These are phyloP conservation scores for Thereva unica DNA, from an alignment of 2,888 invertebrate genomes.

Conservation along the genomic window DNA sequence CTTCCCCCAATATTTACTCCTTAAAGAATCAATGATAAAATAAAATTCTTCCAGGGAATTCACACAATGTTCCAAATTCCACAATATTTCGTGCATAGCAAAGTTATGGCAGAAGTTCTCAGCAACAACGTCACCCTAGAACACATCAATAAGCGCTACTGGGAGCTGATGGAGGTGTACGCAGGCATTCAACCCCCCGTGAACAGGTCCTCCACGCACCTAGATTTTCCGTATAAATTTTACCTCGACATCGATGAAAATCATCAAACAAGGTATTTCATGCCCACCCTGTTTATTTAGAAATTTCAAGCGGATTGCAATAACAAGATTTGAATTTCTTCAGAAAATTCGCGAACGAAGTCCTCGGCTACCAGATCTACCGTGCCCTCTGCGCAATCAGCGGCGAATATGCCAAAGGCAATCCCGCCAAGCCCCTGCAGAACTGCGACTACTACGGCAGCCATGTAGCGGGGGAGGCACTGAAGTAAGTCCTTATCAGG, in stretches of 20 bases:
- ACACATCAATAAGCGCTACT: slow-evolving; percentile 66
- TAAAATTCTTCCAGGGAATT: slow-evolving; percentile 60
- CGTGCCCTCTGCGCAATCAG: slow-evolving; percentile 67
- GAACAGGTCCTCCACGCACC: slow-evolving; percentile 64
- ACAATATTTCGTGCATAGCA: slow-evolving; percentile 68
- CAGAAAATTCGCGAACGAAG: slow-evolving; percentile 73
- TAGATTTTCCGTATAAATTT: slow-evolving; percentile 75
- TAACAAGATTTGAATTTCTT: slow-evolving; percentile 43
- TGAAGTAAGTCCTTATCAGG: slow-evolving; percentile 44
- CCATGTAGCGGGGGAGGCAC: slow-evolving; percentile 63
- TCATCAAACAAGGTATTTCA: slow-evolving; percentile 46
- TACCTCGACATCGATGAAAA: slow-evolving; percentile 56
- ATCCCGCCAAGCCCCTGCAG: slow-evolving; percentile 63
- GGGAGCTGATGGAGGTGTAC: slow-evolving; percentile 63
- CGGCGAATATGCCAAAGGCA: slow-evolving; percentile 64
- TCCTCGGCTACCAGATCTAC: slow-evolving; percentile 69
- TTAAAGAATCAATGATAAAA: no score
- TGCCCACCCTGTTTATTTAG: neutral
- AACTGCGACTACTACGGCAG: slow-evolving; percentile 71
- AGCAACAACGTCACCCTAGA: slow-evolving; percentile 60
- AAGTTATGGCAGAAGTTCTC: slow-evolving; percentile 68
- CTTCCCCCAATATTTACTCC: no score
- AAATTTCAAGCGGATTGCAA: no score
- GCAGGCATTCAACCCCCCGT: slow-evolving; percentile 68
- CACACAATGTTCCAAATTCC: slow-evolving; percentile 71